Evolutionary conservation across 1,140 invertebrate species (phyloP).

Genomic region (Planococcus citri): DNA sequence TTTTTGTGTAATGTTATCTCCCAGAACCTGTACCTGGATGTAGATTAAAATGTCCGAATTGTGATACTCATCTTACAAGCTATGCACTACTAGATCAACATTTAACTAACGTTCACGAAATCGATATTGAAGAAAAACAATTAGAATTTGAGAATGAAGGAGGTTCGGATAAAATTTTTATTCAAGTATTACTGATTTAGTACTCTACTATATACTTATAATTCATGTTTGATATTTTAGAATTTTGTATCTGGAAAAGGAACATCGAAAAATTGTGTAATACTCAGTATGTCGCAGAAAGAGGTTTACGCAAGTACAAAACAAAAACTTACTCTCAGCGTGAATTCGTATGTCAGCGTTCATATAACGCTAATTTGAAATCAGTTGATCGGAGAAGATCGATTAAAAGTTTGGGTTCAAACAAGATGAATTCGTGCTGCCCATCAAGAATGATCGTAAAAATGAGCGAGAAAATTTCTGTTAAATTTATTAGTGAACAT

Average conservation of each 20-base stretch:
- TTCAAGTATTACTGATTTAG: neutral
- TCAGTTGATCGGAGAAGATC: neutral
- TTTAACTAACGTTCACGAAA: neutral
- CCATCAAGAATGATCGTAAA: slow-evolving; percentile 13
- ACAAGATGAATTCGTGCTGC: slow-evolving; percentile 16
- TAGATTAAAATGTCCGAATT: slow-evolving; percentile 5
- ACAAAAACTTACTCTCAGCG: neutral
- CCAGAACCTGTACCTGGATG: no score
- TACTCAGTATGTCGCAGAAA: slow-evolving; percentile 1
- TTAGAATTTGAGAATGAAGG: slow-evolving; percentile 12
- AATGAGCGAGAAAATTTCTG: neutral
- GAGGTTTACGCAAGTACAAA: neutral
- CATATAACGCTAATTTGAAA: neutral
- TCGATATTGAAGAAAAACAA: slow-evolving; percentile 9
- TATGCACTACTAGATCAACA: slow-evolving; percentile 9
- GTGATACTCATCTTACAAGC: slow-evolving; percentile 11
- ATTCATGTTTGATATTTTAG: slow-evolving; percentile 15
- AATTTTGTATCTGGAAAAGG: neutral
- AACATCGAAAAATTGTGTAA: neutral
- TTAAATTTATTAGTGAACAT: slow-evolving; percentile 6
- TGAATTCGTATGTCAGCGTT: slow-evolving; percentile 11
- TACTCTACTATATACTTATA: neutral
- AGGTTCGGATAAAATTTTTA: slow-evolving; percentile 16
- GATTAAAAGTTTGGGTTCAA: slow-evolving; percentile 15
- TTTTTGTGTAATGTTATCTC: no score